Evolutionary conservation across 2,113 vertebrate species (phyloP), one percentile per base, ranked within the genome.

Genomic region (Periophthalmodon schlosseri): DNA sequence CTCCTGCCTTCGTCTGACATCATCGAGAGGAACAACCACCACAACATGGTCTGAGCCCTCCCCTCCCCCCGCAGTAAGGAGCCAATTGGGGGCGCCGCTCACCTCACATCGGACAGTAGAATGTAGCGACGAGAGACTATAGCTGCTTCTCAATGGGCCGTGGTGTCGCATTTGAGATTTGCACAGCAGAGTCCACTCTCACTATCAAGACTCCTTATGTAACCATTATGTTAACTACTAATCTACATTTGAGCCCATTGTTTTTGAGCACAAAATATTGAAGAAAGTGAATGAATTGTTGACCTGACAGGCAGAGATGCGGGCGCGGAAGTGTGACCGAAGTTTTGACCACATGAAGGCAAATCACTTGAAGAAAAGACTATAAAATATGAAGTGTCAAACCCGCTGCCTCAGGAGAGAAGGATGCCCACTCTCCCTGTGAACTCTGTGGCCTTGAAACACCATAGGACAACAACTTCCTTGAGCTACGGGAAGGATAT

Each of bases 61-160:
- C 58, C 23, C 5, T 16, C 84, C 87, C 82, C 86, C 90, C 77
- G 86, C 93, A 96, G 94, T 81, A 94, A 94, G 95, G 94, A 91
- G 95, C 95, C 95, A 88, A 93, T 90, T 11, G 88, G 87, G 93
- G 80, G 92, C 93, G 94, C 95, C 95, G 95, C 95, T 96, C 94
- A 91, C 90, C 93, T 96, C 96, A 96, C 96, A 97, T 97, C 95
- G 95, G 96, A 99, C 97, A 97, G 96, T 98, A 98, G 98, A 99
- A 99, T 99, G 97, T 99, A 98, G 97, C 94, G 87, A 95, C 94
- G 94, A 96, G 95, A 88, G 84, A 89, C 88, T 76, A 78, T 81
- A 80, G 86, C 84, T 85, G 86, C 88, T 75, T 73, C 84, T 84
- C 84, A 79, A 69, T 79, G 6, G 78, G 18, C 63, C 34, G 69